Evolutionary conservation across 2,888 invertebrate species (phyloP).

Genomic region (Ennomos quercinarius): DNA sequence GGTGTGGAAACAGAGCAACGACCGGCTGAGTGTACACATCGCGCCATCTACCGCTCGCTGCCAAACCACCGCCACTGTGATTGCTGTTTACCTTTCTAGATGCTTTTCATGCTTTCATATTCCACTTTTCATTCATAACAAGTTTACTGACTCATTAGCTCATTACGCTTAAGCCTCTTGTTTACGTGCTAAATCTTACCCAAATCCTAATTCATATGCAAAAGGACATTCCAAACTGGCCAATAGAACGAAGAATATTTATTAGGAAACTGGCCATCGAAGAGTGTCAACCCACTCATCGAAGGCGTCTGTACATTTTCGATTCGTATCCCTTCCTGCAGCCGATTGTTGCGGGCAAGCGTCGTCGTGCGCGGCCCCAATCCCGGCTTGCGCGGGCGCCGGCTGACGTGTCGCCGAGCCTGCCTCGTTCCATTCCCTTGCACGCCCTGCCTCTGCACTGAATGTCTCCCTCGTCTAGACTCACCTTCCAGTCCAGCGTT

Average conservation of each 20-base stretch:
- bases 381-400: slow-evolving; percentile 52
- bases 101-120: slow-evolving; percentile 15
- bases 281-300: background rate
- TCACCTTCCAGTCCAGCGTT: slow-evolving; percentile 28
- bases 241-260: no score
- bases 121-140: slow-evolving; percentile 1
- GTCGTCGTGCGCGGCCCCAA: slow-evolving; percentile 59
- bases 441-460: background rate
- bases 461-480: slow-evolving; percentile 9
- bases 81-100: slow-evolving; percentile 17
- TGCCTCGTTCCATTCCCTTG: background rate
- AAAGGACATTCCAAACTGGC: no score
- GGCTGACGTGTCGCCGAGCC: slow-evolving; percentile 47
- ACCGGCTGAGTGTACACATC: slow-evolving; percentile 24
- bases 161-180: background rate
- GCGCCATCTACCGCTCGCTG: slow-evolving; percentile 28
- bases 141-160: background rate
- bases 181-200: background rate
- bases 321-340: slow-evolving; percentile 1
- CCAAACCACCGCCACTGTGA: background rate
- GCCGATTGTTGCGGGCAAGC: slow-evolving; percentile 55
- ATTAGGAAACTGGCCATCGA: background rate
- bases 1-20: slow-evolving; percentile 29
- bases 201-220: background rate
- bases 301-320: background rate